phyloP scores from a whole-genome alignment of 1,140 invertebrate species.

The Bombyx mori region DNA sequence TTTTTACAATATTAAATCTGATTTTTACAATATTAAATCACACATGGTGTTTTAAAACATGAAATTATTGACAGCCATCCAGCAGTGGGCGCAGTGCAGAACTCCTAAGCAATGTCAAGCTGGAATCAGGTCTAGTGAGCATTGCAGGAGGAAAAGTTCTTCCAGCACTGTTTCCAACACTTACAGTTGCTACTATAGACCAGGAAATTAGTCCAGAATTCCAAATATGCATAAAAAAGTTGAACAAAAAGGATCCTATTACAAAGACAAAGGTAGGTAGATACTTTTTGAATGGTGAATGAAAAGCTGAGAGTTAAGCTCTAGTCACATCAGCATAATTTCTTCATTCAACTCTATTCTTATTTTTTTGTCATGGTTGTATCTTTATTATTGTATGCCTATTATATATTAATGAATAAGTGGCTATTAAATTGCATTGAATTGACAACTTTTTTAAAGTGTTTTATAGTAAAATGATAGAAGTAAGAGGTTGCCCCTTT shows the following conservation, averaged over 20 bases:
- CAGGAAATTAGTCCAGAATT: background rate
- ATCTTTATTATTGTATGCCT: background rate
- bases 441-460: too few relatives aligned
- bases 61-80: conserved; percentile 34
- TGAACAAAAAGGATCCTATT: conserved; percentile 59
- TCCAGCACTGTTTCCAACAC: conserved; percentile 39
- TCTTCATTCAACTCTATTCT: background rate
- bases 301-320: background rate
- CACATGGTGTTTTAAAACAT: too few relatives aligned
- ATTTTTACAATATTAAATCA: too few relatives aligned
- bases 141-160: conserved; percentile 21
- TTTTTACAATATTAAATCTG: too few relatives aligned
- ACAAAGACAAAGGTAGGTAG: conserved; percentile 49
- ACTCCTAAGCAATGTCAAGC: conserved; percentile 26
- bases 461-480: too few relatives aligned
- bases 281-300: conserved; percentile 1
- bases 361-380: background rate
- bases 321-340: background rate
- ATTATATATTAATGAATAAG: background rate
- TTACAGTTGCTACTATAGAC: conserved; percentile 14
- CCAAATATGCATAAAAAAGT: conserved; percentile 34
- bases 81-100: conserved; percentile 56
- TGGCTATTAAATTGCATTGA: too few relatives aligned
- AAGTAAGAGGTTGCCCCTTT: too few relatives aligned
- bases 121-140: conserved; percentile 20